phyloP scores from a whole-genome alignment of 64 coral and sea anemone species.

The Pachyseris speciosa region DNA sequence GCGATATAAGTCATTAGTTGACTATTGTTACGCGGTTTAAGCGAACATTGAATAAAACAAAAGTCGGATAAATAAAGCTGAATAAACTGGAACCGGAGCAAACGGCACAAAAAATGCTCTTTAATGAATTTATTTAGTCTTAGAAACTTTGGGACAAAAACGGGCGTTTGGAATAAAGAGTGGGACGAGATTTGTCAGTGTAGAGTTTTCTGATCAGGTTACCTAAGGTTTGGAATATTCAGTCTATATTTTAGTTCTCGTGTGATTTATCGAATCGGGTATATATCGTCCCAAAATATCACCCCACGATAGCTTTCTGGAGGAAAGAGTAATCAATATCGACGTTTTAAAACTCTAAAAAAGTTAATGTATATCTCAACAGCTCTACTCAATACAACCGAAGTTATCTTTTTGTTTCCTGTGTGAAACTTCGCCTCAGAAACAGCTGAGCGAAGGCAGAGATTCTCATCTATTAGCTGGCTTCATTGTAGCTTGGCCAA shows the following conservation, averaged over 20 bases:
- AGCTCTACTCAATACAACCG: constrained; percentile 5
- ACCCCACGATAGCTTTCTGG: too few relatives aligned
- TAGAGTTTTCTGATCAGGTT: too few relatives aligned
- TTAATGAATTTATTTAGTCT: not conserved
- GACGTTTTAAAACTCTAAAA: constrained; percentile 23
- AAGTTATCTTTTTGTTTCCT: constrained; percentile 42
- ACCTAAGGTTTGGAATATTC: too few relatives aligned
- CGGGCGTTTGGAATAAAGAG: not conserved
- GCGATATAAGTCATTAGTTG: too few relatives aligned
- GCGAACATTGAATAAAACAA: not conserved
- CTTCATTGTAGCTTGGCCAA: constrained; percentile 72
- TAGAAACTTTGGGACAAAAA: not conserved
- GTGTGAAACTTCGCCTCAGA: constrained; percentile 65
- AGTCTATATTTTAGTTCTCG: too few relatives aligned
- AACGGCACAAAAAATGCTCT: not conserved
- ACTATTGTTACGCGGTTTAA: not conserved
- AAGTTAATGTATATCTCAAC: not conserved
- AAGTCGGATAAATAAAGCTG: not conserved
- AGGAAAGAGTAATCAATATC: not conserved
- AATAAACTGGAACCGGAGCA: not conserved
- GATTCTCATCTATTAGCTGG: constrained; percentile 78
- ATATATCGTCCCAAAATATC: too few relatives aligned
- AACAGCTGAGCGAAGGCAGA: constrained; percentile 77
- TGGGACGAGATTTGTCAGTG: not conserved
- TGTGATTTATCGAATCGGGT: too few relatives aligned